phyloP scores from a whole-genome alignment of 2,888 invertebrate genomes.

The Drosophila fungiperda region DNA sequence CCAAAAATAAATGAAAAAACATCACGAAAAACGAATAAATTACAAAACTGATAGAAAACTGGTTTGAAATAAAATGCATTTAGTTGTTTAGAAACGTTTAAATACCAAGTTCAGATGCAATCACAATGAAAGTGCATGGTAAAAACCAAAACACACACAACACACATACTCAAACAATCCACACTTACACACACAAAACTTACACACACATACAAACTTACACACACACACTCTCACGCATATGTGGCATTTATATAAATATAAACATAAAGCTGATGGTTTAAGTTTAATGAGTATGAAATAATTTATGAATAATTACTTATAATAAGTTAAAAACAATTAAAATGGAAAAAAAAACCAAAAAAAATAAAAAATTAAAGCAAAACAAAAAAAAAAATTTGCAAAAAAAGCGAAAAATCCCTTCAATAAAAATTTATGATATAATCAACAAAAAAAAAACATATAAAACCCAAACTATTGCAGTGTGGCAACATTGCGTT shows the following conservation, averaged over 20 bases:
- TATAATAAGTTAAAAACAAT: constrained; percentile 57
- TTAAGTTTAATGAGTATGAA: constrained; percentile 77
- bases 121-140: constrained; percentile 19
- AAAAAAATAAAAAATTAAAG: constrained; percentile 34
- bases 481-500: constrained; percentile 9
- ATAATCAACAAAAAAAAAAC: constrained; percentile 69
- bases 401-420: constrained; percentile 66
- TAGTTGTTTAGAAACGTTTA: constrained; percentile 55
- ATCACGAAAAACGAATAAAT: constrained; percentile 2
- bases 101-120: constrained; percentile 20
- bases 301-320: constrained; percentile 78
- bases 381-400: constrained; percentile 49
- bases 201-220: constrained; percentile 3
- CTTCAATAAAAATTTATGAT: constrained; percentile 84
- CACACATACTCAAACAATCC: not conserved
- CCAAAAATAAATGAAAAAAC: not conserved
- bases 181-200: constrained; percentile 25
- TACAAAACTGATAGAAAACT: constrained; percentile 24
- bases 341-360: constrained; percentile 42
- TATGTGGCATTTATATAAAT: constrained; percentile 72
- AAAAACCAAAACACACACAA: constrained; percentile 12
- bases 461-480: not conserved
- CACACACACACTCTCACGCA: constrained; percentile 49
- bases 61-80: constrained; percentile 57
- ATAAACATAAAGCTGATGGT: constrained; percentile 73